These are phyloP conservation scores for Mobula hypostoma DNA, from an alignment of 2,113 vertebrate genomes.

Conservation along the genomic window DNA sequence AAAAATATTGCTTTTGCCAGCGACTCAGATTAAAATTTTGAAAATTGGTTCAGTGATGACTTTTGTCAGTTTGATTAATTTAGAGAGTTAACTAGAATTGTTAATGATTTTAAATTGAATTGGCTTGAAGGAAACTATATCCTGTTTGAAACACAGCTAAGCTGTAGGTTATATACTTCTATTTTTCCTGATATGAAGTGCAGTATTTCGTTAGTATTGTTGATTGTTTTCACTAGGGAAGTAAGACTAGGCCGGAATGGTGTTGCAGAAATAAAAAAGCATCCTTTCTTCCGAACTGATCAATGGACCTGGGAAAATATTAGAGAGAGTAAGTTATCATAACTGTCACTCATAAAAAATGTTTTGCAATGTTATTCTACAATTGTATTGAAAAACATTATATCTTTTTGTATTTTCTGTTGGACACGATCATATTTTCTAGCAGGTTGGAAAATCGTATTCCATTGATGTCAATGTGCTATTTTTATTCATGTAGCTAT, in stretches of 20 bases:
- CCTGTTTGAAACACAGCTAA: not conserved
- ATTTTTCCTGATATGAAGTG: not conserved
- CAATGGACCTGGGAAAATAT: slow-evolving; percentile 96
- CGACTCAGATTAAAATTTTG: not conserved
- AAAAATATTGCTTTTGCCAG: not conserved
- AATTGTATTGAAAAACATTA: not conserved
- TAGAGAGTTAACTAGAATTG: not conserved
- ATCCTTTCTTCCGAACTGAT: slow-evolving; percentile 96
- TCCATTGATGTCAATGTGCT: not conserved
- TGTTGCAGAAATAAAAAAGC: slow-evolving; percentile 92
- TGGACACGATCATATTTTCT: not conserved
- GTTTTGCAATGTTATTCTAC: not conserved
- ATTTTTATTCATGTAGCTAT: not conserved
- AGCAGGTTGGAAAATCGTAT: not conserved
- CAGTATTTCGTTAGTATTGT: not conserved
- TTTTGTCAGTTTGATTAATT: not conserved
- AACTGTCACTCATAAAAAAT: not conserved
- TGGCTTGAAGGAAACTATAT: no score
- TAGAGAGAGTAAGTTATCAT: slow-evolving; percentile 77
- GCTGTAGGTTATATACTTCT: not conserved
- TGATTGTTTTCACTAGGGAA: slow-evolving; percentile 62
- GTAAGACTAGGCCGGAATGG: slow-evolving; percentile 89
- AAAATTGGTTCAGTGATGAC: not conserved
- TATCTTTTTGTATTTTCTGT: not conserved
- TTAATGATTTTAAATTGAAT: no score